Conservation (phyloP, 2,113 vertebrate genomes). For the Petromus typicus region DNA sequence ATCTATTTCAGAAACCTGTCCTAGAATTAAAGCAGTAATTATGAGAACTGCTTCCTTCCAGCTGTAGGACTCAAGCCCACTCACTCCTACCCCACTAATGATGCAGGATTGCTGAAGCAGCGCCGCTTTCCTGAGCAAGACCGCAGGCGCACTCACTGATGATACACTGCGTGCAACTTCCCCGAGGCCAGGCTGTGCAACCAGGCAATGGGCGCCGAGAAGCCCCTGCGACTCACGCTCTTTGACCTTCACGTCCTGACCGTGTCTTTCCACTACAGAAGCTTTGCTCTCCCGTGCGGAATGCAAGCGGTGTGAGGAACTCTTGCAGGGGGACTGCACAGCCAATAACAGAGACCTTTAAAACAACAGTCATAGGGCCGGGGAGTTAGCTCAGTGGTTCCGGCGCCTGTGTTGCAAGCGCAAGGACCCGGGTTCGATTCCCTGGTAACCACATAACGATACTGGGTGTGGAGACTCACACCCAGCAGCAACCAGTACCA, state of each 20-base stretch:
- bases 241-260: background rate
- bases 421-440: too few species aligned
- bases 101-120: background rate
- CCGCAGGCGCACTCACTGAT: background rate
- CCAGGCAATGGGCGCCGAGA: background rate
- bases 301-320: background rate
- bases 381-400: too few species aligned
- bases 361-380: too few species aligned
- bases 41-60: background rate
- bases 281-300: background rate
- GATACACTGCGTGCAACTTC: background rate
- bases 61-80: background rate
- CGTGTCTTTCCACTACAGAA: background rate
- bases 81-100: background rate
- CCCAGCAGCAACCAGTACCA: too few species aligned
- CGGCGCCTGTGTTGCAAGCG: too few species aligned
- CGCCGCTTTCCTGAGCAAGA: background rate
- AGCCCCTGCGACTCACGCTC: background rate
- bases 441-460: too few species aligned
- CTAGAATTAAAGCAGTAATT: conserved; percentile 5
- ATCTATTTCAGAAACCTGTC: conserved; percentile 19
- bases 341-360: background rate
- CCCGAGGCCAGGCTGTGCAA: background rate
- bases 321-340: background rate
- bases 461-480: too few species aligned